Base-by-base conservation (phyloP, 2,888 invertebrate species). In the Prosapia bicincta region DNA sequence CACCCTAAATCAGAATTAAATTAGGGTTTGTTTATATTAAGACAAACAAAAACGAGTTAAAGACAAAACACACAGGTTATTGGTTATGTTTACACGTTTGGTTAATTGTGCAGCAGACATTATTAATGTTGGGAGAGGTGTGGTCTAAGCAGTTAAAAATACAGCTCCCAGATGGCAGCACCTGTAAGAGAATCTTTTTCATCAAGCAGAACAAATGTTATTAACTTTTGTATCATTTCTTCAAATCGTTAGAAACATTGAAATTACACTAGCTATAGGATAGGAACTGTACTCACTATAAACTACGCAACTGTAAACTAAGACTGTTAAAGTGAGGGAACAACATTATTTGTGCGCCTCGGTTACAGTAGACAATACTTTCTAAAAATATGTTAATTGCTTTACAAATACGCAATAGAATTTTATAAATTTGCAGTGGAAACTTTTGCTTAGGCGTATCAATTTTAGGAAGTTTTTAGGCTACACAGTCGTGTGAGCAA, bases 211-310 rank as follows among this genome's bases (percentile, higher is more conserved):
- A 3, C 15, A 3, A 38, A n/a, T 54, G 20, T 54, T 54, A n/a
- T 54, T 54, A 54, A 54, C 20, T 54, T 1, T 54, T 20, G 54
- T 54, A 54, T 54, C 54, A 54, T 20, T 54, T 54, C 54, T 54
- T 54, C 54, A 54, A 54, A 54, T 20, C 5, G 5, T 54, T 13
- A 15, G 9, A 54, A 54, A 54, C 20, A 3, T 54, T 54, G 3
- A 72, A 68, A 74, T 54, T 69, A 74, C 20, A 74, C 74, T 74
- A 74, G 7, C 69, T 69, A 69, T 28, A 26, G 65, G 24, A 69
- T 23, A 69, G 73, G 43, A 65, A 69, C 24, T 30, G 65, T 54
- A 15, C 69, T 69, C 43, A 69, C 68, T 69, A 28, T 54, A 54
- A 54, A 54, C 54, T 54, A 54, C 54, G 13, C 20, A 54, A 54